Percentiles rank a stretch among this genome's conserved stretches.
Conservation (phyloP, 2,797 vertebrate genomes). For the Acipenser oxyrinchus region DNA sequence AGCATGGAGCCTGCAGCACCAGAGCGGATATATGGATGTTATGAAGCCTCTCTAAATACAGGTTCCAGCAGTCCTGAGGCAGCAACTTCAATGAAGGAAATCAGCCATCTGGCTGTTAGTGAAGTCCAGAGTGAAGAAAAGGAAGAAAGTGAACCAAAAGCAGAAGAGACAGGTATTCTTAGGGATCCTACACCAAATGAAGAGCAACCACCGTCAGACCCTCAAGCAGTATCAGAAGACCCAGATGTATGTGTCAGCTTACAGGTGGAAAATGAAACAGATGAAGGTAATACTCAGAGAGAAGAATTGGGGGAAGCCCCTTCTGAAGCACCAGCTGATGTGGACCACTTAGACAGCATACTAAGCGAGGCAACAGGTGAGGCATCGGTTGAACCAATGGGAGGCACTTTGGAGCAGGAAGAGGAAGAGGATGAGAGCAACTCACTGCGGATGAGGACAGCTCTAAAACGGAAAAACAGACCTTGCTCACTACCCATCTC, state of each 20-base stretch:
- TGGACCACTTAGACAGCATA: slow-evolving; percentile 27
- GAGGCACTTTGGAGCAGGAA: background rate
- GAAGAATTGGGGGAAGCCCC: slow-evolving; percentile 27
- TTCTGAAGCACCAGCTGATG: slow-evolving; percentile 26
- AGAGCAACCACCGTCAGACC: slow-evolving; percentile 29
- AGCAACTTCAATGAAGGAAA: slow-evolving; percentile 34
- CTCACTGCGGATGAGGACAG: slow-evolving; percentile 48
- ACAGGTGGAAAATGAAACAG: slow-evolving; percentile 38
- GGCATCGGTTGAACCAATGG: background rate
- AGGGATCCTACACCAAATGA: slow-evolving; percentile 35
- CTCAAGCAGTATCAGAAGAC: slow-evolving; percentile 36
- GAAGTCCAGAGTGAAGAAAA: slow-evolving; percentile 38
- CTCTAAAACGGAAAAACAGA: slow-evolving; percentile 57
- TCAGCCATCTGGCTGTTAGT: slow-evolving; percentile 40
- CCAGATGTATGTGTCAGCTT: slow-evolving; percentile 31
- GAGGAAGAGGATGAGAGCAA: slow-evolving; percentile 29
- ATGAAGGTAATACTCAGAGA: slow-evolving; percentile 25
- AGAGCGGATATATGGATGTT: slow-evolving; percentile 49
- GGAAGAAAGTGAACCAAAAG: background rate
- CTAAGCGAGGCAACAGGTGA: slow-evolving; percentile 20
- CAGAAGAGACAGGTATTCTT: slow-evolving; percentile 23
- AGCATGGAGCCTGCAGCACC: slow-evolving; percentile 43
- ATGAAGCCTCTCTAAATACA: slow-evolving; percentile 27
- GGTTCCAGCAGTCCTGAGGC: slow-evolving; percentile 30
- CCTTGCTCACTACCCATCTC: slow-evolving; percentile 75